Evolutionary conservation across 2,888 invertebrate species (phyloP), one percentile per base, ranked within the genome.

Genomic region (Ophion ventricosus): DNA sequence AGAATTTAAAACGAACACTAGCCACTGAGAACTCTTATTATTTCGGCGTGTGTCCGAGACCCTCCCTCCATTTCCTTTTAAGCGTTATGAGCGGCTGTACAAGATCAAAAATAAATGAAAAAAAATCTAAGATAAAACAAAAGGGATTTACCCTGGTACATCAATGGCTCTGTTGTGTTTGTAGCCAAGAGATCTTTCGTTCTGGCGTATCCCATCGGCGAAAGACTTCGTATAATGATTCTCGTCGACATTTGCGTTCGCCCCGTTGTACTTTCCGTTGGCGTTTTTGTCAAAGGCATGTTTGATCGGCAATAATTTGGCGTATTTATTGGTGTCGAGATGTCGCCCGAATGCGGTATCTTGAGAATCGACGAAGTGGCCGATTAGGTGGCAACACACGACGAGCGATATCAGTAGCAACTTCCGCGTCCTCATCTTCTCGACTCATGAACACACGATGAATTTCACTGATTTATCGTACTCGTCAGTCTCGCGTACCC

Each of bases 401-500:
- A 88, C 85, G 80, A 89, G 83, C 85, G 85, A 70, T 85, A 89
- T 85, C 85, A 87, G 49, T 1, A 49, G 82, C 79, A 87, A 84
- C 87, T 90, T 89, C 88, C 86, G 88, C 87, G 88, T 90, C 89
- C 83, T 91, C 91, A 89, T 91, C 90, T 89, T 90, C 87, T 84
- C 88, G 88, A 88, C 88, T 90, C 90, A 90, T 89, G 88, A 23
- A 57, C 57, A 89, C 89, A 89, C 89, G 87, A 72, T 25, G 79
- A 77, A 84, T 86, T 87, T 87, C 81, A 87, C 86, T 86, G 87
- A 85, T 85, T 87, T 85, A 84, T 86, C 85, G 82, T 67, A 72
- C 79, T 78, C 77, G 73, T 25, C 17, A 49, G 14, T 49, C 61
- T 59, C 66, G 57, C 64, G 29, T 14, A 43, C 66, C n/a, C 63